Base-by-base conservation (phyloP, 2,888 invertebrate genomes). In the Rutpela maculata region DNA sequence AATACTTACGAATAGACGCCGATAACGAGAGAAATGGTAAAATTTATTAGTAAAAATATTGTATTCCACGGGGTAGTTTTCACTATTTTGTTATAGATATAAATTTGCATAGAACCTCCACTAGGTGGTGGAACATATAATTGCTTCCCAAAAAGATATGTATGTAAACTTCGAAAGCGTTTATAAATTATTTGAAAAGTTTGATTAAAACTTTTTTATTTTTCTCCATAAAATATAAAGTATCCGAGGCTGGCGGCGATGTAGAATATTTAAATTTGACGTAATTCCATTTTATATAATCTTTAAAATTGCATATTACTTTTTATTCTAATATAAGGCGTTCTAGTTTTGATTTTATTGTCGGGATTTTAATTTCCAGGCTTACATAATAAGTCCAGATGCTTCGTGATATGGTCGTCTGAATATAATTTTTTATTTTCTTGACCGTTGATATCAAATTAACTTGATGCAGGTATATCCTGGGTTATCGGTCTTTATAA, bases 211-310 rank as follows among this genome's bases (percentile, higher is more conserved):
- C 43, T 50, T 50, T 50, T 17, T 19, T 11, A 1, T 18, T 43
- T 65, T 43, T 9, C 65, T 10, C 22, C 65, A 9, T 43, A 9
- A 38, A 15, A 38, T 18, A 38, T n/a, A n/a, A 65, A 17, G 18
- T 6, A 38, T 6, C 17, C 17, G 18, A 38, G 4, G n/a, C 38
- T 26, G 43, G 50, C 26, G 43, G 50, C 72, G n/a, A 55, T 17
- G 72, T 72, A 72, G 62, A 63, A 55, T 72, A 72, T 72, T 72
- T 72, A 62, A 63, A 62, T 72, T 55, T 62, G 22, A 62, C 43
- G 72, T 63, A 72, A 63, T 63, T 60, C 22, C 50, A 26, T 62
- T 63, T 63, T 63, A 72, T 72, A 55, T 63, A 72, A 72, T 72
- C 72, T 31, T 50, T 56, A 63, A 60, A 63, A 72, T 18, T 72